Base-by-base conservation (phyloP, 2,888 invertebrate species). In the Holacanthella duospinosa region DNA sequence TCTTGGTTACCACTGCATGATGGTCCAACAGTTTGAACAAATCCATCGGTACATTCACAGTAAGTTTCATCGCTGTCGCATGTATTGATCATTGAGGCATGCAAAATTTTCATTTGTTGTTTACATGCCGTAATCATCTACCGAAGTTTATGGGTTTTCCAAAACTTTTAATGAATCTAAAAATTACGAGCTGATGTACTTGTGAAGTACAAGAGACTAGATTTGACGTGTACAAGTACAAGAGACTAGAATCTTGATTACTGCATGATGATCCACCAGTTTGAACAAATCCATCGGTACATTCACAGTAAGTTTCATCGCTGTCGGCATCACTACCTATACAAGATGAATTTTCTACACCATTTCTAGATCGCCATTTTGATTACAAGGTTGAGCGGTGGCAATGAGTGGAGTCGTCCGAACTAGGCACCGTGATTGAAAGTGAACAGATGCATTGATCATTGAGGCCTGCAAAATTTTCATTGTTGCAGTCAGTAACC, bases 311-410 rank as follows among this genome's bases (percentile, higher is more conserved):
- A 21, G 26, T 6, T 2, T 44, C 25, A 4, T 24, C 27, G 25
- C 21, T 27, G n/a, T 48, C 48, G 12, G 4, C 43, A 28, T 59
- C 44, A 9, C 6, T 16, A 43, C 44, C 59, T 2, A 43, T 21
- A 21, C 59, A 59, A n/a, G 59, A 43, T 6, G 59, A 21, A 27
- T 59, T 43, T 21, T 59, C 59, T 2, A 43, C 59, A n/a, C n/a
- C n/a, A n/a, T n/a, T n/a, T 43, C n/a, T n/a, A n/a, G n/a, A n/a
- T n/a, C n/a, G n/a, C n/a, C n/a, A n/a, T n/a, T n/a, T n/a, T n/a
- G n/a, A n/a, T n/a, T n/a, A n/a, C n/a, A n/a, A n/a, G n/a, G n/a
- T n/a, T n/a, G n/a, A n/a, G n/a, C n/a, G n/a, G n/a, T n/a, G n/a
- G n/a, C n/a, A n/a, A n/a, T n/a, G n/a, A n/a, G 58, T 29, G 3